Percentiles rank a stretch among this genome's conserved stretches.
Conservation (phyloP, 2,113 vertebrate genomes). For the Ochotona princeps region DNA sequence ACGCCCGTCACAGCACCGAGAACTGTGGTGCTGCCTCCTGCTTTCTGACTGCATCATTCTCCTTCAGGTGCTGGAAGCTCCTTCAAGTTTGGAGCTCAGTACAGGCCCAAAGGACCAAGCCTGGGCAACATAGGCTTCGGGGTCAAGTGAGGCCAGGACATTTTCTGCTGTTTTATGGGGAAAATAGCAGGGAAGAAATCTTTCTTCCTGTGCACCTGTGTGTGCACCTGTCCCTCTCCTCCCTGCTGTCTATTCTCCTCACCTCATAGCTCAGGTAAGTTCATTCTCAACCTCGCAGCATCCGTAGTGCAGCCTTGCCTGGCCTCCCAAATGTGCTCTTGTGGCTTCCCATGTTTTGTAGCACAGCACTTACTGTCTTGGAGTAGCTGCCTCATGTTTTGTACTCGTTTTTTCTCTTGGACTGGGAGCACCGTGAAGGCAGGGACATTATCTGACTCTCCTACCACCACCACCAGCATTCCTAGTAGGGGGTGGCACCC, state of each 20-base stretch:
- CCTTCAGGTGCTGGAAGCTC: background rate
- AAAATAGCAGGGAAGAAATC: background rate
- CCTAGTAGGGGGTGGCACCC: background rate
- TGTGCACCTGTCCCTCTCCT: background rate
- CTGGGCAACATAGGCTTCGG: background rate
- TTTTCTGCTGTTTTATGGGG: background rate
- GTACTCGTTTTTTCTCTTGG: background rate
- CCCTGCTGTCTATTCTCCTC: background rate
- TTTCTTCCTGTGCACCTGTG: background rate
- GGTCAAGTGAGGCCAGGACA: background rate
- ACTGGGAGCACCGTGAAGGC: background rate
- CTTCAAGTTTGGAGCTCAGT: background rate
- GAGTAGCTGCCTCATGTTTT: too few species aligned
- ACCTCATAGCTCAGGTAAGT: too few species aligned
- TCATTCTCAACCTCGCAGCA: background rate
- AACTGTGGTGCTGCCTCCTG: background rate
- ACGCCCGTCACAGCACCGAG: background rate
- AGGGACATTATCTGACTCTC: rapidly evolving
- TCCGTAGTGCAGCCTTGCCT: background rate
- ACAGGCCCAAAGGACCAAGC: background rate
- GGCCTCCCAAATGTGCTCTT: background rate
- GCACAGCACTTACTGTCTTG: background rate
- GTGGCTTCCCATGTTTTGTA: background rate
- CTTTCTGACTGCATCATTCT: background rate
- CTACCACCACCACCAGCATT: too few species aligned